Base-by-base conservation (phyloP, 1,140 invertebrate species). In the Battus philenor region DNA sequence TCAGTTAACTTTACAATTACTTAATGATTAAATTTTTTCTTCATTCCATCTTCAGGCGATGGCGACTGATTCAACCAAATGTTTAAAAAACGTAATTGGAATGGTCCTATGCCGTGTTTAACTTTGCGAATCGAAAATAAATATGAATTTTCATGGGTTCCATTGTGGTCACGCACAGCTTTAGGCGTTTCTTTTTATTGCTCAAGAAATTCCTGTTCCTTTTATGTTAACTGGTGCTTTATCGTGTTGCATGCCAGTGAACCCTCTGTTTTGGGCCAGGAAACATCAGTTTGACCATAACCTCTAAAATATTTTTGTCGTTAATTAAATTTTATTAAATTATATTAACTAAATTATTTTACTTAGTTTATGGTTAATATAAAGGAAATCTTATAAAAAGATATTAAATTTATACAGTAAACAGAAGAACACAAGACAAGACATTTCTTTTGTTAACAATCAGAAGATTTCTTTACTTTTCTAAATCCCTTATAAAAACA, bases 161-260 rank as follows among this genome's bases (percentile, higher is more conserved):
- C 41, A 50, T 51, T 54, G 48, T 74, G 75, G 68, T 76, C 75
- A 79, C 75, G 76, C 76, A 80, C 65, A 59, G 47, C 50, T 66
- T 59, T 61, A 54, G 59, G 59, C 58, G 60, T 71, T 73, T 57
- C 63, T 71, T 75, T 74, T 77, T 73, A 73, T 75, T 69, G 59
- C 58, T 66, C 54, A 64, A 70, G 65, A 67, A 75, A 75, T 71
- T 69, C 57, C 55, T 74, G 69, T 68, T 69, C 54, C 68, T 70
- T 78, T 77, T 73, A 75, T 74, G 72, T 74, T 75, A 69, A 73
- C 71, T 68, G 68, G 63, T 62, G 58, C 57, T 76, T 79, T 79
- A 72, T 76, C 70, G 75, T 72, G 63, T 75, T 73, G 70, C 72
- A 76, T 71, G 72, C 66, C 57, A 62, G 45, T 55, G 56, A 68